phyloP scores from a whole-genome alignment of 2,113 vertebrate genomes.

The Ailuropoda melanoleuca region DNA sequence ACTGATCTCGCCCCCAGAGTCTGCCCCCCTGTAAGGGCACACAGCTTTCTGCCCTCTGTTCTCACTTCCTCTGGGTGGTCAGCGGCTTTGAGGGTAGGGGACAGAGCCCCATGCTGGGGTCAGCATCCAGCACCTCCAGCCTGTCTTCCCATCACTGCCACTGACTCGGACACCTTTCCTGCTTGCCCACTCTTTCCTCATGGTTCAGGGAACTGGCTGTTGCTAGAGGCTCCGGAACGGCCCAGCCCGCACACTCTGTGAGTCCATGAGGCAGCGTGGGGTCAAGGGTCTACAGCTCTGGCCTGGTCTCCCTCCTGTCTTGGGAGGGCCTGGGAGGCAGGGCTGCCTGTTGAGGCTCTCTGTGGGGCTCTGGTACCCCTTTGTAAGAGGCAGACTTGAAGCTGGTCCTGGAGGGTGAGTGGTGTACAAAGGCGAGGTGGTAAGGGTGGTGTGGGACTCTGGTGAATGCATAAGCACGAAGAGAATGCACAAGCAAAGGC shows the following conservation, averaged over 20 bases:
- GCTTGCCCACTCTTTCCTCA: not conserved
- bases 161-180: not conserved
- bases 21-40: too few species aligned
- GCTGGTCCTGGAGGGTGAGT: not conserved
- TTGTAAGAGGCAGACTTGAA: not conserved
- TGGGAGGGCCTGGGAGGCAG: not conserved
- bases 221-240: too few species aligned
- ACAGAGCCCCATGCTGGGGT: not conserved
- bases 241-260: not conserved
- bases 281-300: not conserved
- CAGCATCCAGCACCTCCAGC: not conserved
- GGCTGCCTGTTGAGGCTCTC: not conserved
- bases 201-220: not conserved
- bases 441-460: accelerated
- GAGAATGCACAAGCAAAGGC: accelerated
- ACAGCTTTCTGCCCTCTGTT: not conserved
- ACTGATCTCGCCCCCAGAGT: not conserved
- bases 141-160: not conserved
- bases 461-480: not conserved
- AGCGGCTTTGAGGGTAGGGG: too few species aligned
- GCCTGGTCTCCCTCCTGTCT: too few species aligned
- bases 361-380: not conserved
- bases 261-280: not conserved
- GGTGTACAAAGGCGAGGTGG: not conserved
- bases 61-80: not conserved